Evolutionary conservation across 2,113 vertebrate genomes (phyloP), one percentile per base, ranked within the genome.

Genomic region (Gorsachius goisagi): DNA sequence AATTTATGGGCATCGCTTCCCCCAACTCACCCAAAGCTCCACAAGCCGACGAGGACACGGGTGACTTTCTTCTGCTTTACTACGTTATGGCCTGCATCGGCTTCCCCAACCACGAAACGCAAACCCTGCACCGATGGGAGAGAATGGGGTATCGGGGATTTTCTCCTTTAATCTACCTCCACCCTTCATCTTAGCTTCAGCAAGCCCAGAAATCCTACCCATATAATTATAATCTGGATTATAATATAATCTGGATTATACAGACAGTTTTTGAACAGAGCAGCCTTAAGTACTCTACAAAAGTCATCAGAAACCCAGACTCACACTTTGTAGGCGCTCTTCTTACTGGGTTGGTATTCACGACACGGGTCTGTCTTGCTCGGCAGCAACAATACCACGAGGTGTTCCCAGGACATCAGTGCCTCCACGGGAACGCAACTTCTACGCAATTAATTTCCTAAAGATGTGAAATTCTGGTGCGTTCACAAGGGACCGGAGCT

Each of bases 201-300:
- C 39, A 73, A 78, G 55, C 14, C 55, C n/a, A 30, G 41, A 30
- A 45, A 41, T 12, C 35, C 37, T 9, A n/a, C 14, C 39, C 69
- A 58, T n/a, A n/a, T n/a, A n/a, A n/a, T n/a, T n/a, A n/a, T n/a
- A 0, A 1, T 45, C 9, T 52, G 73, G 86, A 69, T 76, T 64
- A 44, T 5, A 73, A n/a, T n/a, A n/a, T n/a, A 0, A 1, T 45
- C 9, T 52, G 73, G 86, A 69, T 76, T 64, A 44, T 5, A 73
- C 2, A 47, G n/a, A 27, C 1, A 4, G 27, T 14, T 74, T 80
- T 62, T 28, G 45, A 68, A 44, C 33, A 8, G 0, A 44, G 66
- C 5, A 33, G 44, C 26, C 37, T 17, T 19, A 62, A 67, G 32
- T 1, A 50, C 21, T 9, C n/a, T 55, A 41, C 4, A 9, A 47